Base-by-base conservation (phyloP, 1,140 invertebrate genomes). In the Panagrolaimus sp. region DNA sequence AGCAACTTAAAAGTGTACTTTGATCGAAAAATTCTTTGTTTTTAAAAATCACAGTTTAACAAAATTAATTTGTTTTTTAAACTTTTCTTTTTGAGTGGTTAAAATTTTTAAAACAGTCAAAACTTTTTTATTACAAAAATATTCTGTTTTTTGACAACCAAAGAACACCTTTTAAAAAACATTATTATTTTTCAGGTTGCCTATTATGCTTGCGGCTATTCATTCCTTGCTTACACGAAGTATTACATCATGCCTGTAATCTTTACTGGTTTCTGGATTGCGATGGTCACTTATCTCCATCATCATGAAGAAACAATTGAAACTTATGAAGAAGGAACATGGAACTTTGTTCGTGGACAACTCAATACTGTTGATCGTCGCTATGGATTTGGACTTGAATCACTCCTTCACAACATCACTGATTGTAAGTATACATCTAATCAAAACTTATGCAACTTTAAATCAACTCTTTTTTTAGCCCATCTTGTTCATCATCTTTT, bases 401-500 rank as follows among this genome's bases (percentile, higher is more conserved):
- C 46, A 14, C 47, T 83, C 20, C 79, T 84, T 45, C 84, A 85
- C 74, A 80, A 80, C 70, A 84, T 84, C 31, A 75, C 76, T 9
- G 74, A 77, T 42, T 70, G 74, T 74, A 79, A 83, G 69, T 23
- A 16, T 57, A 13, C 16, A 38, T 68, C 23, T 38, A 38, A 7
- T 38, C 7, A 38, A 38, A 38, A 38, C 2, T 38, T 38, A 38
- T 38, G 31, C 31, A 38, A 38, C 2, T 38, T 38, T 38, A 38
- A 38, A 38, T 38, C 31, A 38, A 38, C 8, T n/a, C n/a, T 16
- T 25, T 11, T n/a, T 27, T 38, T 25, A 63, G 20, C 72, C 5
- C 84, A 85, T 71, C 84, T 85, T 46, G 82, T 84, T 47, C 84
- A 85, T 70, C 84, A 85, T 68, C 75, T 85, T 62, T 85, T 85